Evolutionary conservation across 2,888 invertebrate species (phyloP).

Genomic region (Tipula confusa): DNA sequence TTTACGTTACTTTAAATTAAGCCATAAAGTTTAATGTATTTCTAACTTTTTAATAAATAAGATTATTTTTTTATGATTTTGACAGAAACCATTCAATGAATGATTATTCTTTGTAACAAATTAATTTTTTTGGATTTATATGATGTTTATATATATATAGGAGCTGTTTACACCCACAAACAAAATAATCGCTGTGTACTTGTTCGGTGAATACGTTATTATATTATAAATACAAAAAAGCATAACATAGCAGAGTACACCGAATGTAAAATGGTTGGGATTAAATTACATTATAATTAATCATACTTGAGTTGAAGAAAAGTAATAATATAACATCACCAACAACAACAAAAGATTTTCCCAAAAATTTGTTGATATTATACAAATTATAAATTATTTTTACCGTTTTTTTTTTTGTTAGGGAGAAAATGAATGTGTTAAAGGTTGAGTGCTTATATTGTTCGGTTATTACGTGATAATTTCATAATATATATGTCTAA

Average conservation of each 20-base stretch:
- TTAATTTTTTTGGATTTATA: neutral
- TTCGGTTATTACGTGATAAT: neutral
- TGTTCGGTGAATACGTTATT: neutral
- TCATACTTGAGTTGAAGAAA: conserved; percentile 12
- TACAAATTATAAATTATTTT: neutral
- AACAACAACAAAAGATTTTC: neutral
- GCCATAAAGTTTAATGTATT: neutral
- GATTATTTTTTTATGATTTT: conserved; percentile 16
- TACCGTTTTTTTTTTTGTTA: too few relatives aligned
- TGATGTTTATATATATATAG: too few relatives aligned
- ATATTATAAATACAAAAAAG: too few relatives aligned
- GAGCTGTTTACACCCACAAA: neutral
- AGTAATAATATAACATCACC: neutral
- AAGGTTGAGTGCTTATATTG: neutral
- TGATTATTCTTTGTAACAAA: conserved; percentile 25
- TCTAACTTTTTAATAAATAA: conserved; percentile 12
- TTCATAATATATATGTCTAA: neutral
- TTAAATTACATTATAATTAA: neutral
- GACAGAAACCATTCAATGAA: conserved; percentile 25
- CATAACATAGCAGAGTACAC: neutral
- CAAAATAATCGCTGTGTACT: neutral
- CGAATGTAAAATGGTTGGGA: neutral
- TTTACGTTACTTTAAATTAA: neutral
- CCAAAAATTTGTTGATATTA: neutral
- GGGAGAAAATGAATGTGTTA: neutral